Conservation (phyloP, 2,113 vertebrate species). For the Lepisosteus osseus region DNA sequence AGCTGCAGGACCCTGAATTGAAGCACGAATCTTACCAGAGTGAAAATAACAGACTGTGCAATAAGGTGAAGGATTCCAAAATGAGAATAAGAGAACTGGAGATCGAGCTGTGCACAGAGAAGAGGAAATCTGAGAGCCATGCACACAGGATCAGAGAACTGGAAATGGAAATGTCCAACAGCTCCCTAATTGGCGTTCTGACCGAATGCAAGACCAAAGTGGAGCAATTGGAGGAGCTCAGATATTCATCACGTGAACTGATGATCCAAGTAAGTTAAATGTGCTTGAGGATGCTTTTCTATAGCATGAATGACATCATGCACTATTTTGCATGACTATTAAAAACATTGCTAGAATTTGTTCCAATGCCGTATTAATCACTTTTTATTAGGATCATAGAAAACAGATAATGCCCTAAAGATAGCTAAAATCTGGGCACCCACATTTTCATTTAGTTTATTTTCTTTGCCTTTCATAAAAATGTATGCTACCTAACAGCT, state of each 20-base stretch:
- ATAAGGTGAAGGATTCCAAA: slow-evolving; percentile 19
- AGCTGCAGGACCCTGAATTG: slow-evolving; percentile 22
- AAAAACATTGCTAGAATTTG: too few relatives aligned
- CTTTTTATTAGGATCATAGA: too few relatives aligned
- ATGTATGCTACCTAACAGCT: too few relatives aligned
- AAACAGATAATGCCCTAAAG: too few relatives aligned
- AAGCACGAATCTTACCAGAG: slow-evolving; percentile 21
- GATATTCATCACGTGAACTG: slow-evolving; percentile 33
- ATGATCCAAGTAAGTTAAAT: slow-evolving; percentile 32
- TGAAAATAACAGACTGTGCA: slow-evolving; percentile 1
- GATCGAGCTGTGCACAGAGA: slow-evolving; percentile 5
- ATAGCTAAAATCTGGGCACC: too few relatives aligned
- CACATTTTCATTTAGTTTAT: too few relatives aligned
- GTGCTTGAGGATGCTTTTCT: not conserved
- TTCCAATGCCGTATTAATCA: too few relatives aligned
- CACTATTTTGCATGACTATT: too few relatives aligned
- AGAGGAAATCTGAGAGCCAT: not conserved
- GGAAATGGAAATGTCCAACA: slow-evolving; percentile 11
- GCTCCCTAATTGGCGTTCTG: slow-evolving; percentile 35
- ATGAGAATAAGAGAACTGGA: slow-evolving; percentile 9
- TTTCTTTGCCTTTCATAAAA: too few relatives aligned
- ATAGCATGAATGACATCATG: too few relatives aligned
- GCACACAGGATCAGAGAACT: slow-evolving; percentile 7
- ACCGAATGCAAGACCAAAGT: slow-evolving; percentile 43
- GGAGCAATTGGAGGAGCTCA: slow-evolving; percentile 45